A percentile compares a stretch with the other conserved stretches of the same genome.
Conservation (phyloP, 2,797 vertebrate species). For the Trichosurus vulpecula region DNA sequence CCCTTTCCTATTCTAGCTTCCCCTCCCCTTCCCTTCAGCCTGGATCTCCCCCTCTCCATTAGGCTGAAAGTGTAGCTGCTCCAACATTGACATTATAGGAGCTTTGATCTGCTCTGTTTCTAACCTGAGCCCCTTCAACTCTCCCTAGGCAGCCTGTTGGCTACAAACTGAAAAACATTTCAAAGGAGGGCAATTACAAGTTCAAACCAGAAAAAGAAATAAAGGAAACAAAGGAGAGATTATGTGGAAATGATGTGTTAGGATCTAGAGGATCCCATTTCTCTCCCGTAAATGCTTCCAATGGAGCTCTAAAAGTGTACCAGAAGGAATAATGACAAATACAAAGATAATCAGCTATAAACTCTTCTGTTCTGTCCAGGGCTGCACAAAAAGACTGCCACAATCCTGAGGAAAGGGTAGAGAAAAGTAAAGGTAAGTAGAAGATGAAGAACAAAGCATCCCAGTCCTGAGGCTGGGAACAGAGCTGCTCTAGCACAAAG, state of each 20-base stretch:
- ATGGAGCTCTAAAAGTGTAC: background rate
- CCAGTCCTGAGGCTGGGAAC: background rate
- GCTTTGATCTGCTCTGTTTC: background rate
- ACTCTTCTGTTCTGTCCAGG: background rate
- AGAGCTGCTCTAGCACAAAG: background rate
- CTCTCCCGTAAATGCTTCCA: background rate
- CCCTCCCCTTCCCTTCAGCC: background rate
- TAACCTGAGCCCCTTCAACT: background rate
- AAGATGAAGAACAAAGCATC: background rate
- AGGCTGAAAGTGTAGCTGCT: background rate
- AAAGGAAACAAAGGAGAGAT: background rate
- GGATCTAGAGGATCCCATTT: background rate
- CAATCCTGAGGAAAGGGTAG: background rate
- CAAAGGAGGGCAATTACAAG: background rate
- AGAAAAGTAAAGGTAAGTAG: background rate
- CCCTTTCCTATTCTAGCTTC: background rate
- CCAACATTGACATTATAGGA: background rate
- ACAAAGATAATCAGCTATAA: background rate
- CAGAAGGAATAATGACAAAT: background rate
- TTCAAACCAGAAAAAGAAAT: background rate
- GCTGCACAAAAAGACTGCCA: background rate
- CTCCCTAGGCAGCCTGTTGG: background rate
- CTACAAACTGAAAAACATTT: background rate
- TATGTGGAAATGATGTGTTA: background rate
- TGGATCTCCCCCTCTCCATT: background rate